Conservation (phyloP, 2,113 vertebrate species). For the Diglossa brunneiventris region DNA sequence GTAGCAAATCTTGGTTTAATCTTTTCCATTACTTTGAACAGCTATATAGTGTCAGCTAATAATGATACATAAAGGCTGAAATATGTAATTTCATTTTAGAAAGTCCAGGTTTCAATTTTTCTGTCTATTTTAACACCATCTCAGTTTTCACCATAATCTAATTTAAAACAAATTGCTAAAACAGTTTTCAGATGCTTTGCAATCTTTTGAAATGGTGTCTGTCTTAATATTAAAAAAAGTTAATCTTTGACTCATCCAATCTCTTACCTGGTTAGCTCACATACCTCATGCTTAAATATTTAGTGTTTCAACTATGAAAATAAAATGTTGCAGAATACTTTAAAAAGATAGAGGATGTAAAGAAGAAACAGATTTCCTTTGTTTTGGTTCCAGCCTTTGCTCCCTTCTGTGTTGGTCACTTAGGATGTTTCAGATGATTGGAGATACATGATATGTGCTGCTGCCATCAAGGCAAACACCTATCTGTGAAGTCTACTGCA, state of each 20-base stretch:
- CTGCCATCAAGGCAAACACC: background rate
- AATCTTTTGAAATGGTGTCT: background rate
- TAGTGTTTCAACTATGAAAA: background rate
- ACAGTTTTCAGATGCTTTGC: background rate
- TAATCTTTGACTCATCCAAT: background rate
- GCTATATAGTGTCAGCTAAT: background rate
- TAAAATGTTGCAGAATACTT: background rate
- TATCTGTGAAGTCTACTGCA: background rate
- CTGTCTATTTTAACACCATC: background rate
- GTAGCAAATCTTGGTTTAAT: background rate
- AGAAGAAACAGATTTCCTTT: background rate
- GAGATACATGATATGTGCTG: background rate
- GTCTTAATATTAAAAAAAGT: background rate
- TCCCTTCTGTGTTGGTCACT: background rate
- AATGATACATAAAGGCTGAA: background rate
- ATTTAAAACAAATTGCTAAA: background rate
- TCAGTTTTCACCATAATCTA: background rate
- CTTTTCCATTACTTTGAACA: background rate
- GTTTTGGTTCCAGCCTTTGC: background rate
- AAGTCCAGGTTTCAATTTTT: background rate
- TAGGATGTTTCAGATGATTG: background rate
- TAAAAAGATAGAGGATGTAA: background rate
- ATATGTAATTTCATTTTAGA: background rate
- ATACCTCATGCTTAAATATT: background rate
- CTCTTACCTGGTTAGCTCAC: background rate